A percentile compares a stretch with the other conserved stretches of the same genome.
Evolutionary conservation across 2,888 invertebrate genomes (phyloP).

Genomic region (Esperia sulphurella): DNA sequence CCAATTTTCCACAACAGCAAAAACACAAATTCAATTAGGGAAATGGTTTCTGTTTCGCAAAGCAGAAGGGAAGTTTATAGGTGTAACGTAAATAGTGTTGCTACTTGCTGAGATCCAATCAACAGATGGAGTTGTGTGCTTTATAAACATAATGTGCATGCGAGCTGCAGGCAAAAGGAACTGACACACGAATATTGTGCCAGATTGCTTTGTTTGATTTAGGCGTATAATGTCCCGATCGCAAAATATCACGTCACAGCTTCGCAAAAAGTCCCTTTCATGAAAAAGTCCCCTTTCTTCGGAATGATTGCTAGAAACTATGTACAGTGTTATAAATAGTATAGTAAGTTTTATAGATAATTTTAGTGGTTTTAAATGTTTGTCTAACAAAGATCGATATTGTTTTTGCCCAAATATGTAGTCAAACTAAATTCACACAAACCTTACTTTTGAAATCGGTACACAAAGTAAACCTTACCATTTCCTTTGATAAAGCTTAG

Average conservation of each 20-base stretch:
- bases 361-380: background rate
- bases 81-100: constrained; percentile 49
- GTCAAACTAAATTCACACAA: no score
- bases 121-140: constrained; percentile 43
- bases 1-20: constrained; percentile 68
- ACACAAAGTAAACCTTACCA: no score
- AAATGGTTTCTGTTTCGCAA: constrained; percentile 60
- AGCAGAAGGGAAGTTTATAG: constrained; percentile 59
- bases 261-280: no score
- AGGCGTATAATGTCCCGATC: no score
- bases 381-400: no score
- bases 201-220: constrained; percentile 4
- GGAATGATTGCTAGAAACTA: no score
- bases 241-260: no score
- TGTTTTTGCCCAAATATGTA: no score
- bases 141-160: constrained; percentile 27
- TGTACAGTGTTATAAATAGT: background rate
- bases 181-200: constrained; percentile 2
- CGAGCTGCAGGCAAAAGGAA: constrained; percentile 13
- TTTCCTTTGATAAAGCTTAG: no score
- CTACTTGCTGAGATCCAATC: constrained; percentile 41
- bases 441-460: no score
- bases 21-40: constrained; percentile 74
- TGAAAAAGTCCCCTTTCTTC: no score
- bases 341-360: background rate